Conservation (phyloP, 2,888 invertebrate species). For the Zootermopsis nevadensis region DNA sequence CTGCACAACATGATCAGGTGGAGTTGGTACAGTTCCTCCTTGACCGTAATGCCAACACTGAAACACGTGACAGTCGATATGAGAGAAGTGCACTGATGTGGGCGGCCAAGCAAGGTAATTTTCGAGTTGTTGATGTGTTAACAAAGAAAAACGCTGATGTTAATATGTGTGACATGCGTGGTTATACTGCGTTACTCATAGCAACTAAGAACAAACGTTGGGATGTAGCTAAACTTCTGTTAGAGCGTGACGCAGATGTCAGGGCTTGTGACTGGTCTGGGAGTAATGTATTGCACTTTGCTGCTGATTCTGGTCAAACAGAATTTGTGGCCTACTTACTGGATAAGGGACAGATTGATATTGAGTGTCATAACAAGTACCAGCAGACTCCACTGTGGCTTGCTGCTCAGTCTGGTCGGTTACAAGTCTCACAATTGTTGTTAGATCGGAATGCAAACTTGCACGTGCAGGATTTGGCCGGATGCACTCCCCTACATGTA, state of each 20-base stretch:
- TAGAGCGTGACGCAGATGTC: not conserved
- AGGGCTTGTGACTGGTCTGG: not conserved
- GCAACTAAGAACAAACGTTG: not conserved
- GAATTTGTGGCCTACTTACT: not conserved
- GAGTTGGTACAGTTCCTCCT: not conserved
- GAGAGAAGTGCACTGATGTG: not conserved
- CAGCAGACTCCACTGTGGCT: not conserved
- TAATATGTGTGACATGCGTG: not conserved
- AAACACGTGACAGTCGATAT: not conserved
- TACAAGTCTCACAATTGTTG: not conserved
- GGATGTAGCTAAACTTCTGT: not conserved
- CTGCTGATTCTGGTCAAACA: not conserved
- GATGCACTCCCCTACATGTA: not conserved
- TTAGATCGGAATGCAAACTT: not conserved
- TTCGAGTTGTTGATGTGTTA: not conserved
- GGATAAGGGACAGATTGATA: not conserved
- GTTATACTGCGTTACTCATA: not conserved
- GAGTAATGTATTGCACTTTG: not conserved
- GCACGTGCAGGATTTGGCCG: not conserved
- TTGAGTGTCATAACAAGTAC: not conserved
- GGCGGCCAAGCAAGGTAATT: not conserved
- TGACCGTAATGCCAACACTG: not conserved
- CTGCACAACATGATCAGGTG: not conserved
- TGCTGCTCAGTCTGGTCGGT: not conserved
- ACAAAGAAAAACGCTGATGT: not conserved